Base-by-base conservation (phyloP, 1,140 invertebrate genomes). In the Sycobia sp. region DNA sequence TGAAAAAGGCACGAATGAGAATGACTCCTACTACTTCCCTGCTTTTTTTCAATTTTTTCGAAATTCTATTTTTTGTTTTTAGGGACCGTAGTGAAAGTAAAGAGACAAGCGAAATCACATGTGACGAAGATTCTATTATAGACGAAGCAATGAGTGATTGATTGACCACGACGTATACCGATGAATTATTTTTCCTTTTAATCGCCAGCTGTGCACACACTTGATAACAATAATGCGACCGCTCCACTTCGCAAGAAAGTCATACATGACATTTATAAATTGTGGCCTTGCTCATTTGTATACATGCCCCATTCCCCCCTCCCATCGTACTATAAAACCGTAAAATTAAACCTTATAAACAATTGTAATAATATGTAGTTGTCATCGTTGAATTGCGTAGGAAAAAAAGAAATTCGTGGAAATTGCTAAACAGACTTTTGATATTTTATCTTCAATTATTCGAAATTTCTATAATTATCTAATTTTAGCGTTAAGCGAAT, bases 281-380 rank as follows among this genome's bases (percentile, higher is more conserved):
- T 41, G 57, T 50, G 57, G 57, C 57, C 57, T 59, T 59, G 57
- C 46, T 59, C 22, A 39, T 55, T 59, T 56, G 54, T 56, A 43
- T 56, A 41, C 16, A 9, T 14, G 34, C 27, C 32, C 32, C 11
- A 56, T 44, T n/a, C 20, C 39, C 9, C 14, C 29, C 22, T 10
- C 10, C 11, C 4, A 32, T 4, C 29, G 29, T 32, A 32, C 4
- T 32, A 27, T 49, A 20, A 13, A 29, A 32, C 32, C 10, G 14
- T 18, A 18, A 20, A 29, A 8, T 20, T 27, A n/a, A 25, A 9
- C 10, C 7, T 20, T 25, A 39, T 25, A 34, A 27, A 27, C 39
- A 44, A 47, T 47, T 46, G 29, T 47, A 57, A 57, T 46, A 23
- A 27, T 46, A 57, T n/a, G n/a, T 29, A 18, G 16, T 14, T 50